phyloP scores from a whole-genome alignment of 2,113 vertebrate genomes.

The Silurus meridionalis region DNA sequence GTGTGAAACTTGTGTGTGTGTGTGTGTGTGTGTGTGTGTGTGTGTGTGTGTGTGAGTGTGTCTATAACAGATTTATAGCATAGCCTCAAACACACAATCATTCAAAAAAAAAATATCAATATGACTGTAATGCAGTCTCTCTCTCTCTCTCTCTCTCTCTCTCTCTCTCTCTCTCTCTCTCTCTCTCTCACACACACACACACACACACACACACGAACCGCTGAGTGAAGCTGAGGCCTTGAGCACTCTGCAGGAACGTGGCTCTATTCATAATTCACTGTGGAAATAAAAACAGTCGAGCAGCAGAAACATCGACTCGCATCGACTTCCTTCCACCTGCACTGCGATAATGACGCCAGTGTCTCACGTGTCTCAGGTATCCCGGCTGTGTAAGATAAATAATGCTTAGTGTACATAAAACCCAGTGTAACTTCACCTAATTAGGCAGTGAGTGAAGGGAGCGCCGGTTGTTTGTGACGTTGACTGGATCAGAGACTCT shows the following conservation, averaged over 20 bases:
- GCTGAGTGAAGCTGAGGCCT: slow-evolving; percentile 14
- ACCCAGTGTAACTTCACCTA: slow-evolving; percentile 48
- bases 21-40: background rate
- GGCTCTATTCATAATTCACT: slow-evolving; percentile 56
- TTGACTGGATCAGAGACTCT: slow-evolving; percentile 17
- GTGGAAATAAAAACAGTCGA: slow-evolving; percentile 61
- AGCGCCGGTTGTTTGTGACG: slow-evolving; percentile 17
- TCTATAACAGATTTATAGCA: background rate
- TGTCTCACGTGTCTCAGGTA: slow-evolving; percentile 39
- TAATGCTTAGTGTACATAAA: slow-evolving; percentile 37
- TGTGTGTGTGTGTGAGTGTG: slow-evolving; percentile 1
- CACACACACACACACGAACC: slow-evolving; percentile 2
- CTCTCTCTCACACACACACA: background rate
- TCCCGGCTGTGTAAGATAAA: slow-evolving; percentile 36
- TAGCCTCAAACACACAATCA: slow-evolving; percentile 42
- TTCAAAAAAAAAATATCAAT: slow-evolving; percentile 10
- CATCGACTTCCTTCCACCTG: slow-evolving; percentile 64
- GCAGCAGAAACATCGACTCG: slow-evolving; percentile 48
- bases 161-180: no score
- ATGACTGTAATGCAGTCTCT: background rate
- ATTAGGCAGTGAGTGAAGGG: slow-evolving; percentile 44
- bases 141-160: no score
- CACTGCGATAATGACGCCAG: slow-evolving; percentile 50
- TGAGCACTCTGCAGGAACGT: slow-evolving; percentile 20
- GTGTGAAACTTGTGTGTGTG: background rate